Evolutionary conservation across 1,140 invertebrate species (phyloP), one percentile per base, ranked within the genome.

Genomic region (Papilio dardanus): DNA sequence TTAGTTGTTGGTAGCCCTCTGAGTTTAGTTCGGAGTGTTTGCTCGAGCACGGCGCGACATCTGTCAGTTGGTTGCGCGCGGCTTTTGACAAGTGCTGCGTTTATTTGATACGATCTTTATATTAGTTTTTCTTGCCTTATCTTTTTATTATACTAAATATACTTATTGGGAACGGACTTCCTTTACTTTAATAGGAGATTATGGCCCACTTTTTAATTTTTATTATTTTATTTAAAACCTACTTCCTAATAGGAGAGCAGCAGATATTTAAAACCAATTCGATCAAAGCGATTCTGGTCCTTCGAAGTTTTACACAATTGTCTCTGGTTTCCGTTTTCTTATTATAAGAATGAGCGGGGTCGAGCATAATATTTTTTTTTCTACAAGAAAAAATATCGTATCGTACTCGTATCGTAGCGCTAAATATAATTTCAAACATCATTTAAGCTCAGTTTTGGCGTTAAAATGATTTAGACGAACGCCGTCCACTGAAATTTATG

Each of bases 401-500:
- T 68, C 74, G 69, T 46, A 24, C 12, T 50, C 84, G 80, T 81
- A 8, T 73, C 83, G 80, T 79, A 24, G 24, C 21, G 28, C 46
- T n/a, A 79, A 79, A 83, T 79, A 37, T 21, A 24, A 16, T n/a
- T 50, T 65, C 21, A 74, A 77, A 75, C 81, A 77, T 83, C 83
- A 79, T 75, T 82, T 79, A 78, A 83, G 81, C 80, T 84, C 80
- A 83, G 84, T 87, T 89, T 89, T 89, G 85, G 84, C 88, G 85
- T 86, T 88, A 87, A 89, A 89, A 88, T 89, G 85, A 89, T 89
- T 86, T 88, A 87, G 80, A 78, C 79, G 79, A 73, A 83, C 81
- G 83, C 80, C 80, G 81, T 82, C 79, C 73, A 74, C 74, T 80
- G 78, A 87, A 81, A 88, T 88, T 86, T 87, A 88, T 88, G 84